Conservation (phyloP, 2,797 vertebrate genomes). For the Staurois parvus region DNA sequence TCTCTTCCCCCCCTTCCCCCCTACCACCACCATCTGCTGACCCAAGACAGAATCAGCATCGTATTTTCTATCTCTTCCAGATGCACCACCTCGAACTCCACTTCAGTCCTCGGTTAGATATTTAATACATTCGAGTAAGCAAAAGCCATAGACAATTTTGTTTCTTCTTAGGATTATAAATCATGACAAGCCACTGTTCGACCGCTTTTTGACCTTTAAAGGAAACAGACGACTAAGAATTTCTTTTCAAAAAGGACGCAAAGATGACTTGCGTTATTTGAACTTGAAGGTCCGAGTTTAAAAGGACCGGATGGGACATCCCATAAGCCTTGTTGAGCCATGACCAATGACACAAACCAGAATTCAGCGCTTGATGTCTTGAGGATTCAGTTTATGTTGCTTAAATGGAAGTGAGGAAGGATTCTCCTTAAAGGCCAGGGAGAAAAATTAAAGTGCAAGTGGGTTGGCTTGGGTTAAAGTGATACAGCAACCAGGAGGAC, state of each 20-base stretch:
- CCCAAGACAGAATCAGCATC: neutral
- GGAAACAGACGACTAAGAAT: constrained; percentile 10
- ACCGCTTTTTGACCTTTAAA: constrained; percentile 18
- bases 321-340: neutral
- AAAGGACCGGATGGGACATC: neutral
- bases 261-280: neutral
- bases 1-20: too few relatives aligned
- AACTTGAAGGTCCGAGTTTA: too few relatives aligned
- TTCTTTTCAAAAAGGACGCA: neutral
- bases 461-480: too few relatives aligned
- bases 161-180: neutral
- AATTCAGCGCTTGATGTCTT: neutral
- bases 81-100: neutral
- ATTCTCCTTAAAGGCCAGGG: too few relatives aligned
- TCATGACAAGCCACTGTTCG: neutral
- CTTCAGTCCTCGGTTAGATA: rapidly evolving
- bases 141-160: constrained; percentile 19
- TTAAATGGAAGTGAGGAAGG: neutral
- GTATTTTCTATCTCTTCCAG: constrained; percentile 58
- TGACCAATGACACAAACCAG: neutral
- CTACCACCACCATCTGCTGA: too few relatives aligned
- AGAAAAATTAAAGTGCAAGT: too few relatives aligned
- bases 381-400: neutral
- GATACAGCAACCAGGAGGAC: too few relatives aligned
- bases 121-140: rapidly evolving